A percentile compares a stretch with the other conserved stretches of the same genome.
Conservation (phyloP, 2,797 vertebrate species). For the Spea hammondii region DNA sequence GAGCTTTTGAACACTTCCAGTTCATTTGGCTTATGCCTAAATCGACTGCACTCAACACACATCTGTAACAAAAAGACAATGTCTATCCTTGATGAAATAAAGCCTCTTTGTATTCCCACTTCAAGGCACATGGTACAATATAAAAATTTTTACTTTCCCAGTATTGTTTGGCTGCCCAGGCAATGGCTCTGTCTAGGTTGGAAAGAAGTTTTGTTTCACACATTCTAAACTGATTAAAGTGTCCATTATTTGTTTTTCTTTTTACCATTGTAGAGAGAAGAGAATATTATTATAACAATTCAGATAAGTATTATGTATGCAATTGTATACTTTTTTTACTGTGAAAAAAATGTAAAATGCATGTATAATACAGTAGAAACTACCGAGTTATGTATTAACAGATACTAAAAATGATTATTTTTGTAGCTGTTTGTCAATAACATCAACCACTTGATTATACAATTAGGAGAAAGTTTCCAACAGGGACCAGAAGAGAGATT, state of each 20-base stretch:
- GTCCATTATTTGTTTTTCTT: neutral
- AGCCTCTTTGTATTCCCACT: neutral
- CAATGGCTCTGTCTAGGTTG: neutral
- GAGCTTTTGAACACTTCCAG: slow-evolving; percentile 70
- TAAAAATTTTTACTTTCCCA: neutral
- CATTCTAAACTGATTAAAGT: neutral
- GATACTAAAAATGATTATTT: too few species aligned
- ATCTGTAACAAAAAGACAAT: slow-evolving; percentile 21
- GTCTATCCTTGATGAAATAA: neutral
- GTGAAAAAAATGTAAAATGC: too few species aligned
- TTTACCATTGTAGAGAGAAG: neutral
- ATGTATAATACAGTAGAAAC: too few species aligned
- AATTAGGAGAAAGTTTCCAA: too few species aligned
- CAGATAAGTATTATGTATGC: neutral
- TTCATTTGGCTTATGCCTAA: slow-evolving; percentile 68
- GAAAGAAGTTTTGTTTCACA: neutral
- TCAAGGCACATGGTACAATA: neutral
- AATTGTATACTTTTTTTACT: too few species aligned
- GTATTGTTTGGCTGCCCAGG: neutral
- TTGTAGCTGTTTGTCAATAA: too few species aligned
- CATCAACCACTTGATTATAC: too few species aligned
- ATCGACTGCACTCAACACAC: slow-evolving; percentile 35
- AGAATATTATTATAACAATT: neutral
- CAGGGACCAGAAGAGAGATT: too few species aligned
- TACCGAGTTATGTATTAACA: too few species aligned